Evolutionary conservation across 1,140 invertebrate species (phyloP), one percentile per base, ranked within the genome.

Genomic region (Neodiprion virginianus): DNA sequence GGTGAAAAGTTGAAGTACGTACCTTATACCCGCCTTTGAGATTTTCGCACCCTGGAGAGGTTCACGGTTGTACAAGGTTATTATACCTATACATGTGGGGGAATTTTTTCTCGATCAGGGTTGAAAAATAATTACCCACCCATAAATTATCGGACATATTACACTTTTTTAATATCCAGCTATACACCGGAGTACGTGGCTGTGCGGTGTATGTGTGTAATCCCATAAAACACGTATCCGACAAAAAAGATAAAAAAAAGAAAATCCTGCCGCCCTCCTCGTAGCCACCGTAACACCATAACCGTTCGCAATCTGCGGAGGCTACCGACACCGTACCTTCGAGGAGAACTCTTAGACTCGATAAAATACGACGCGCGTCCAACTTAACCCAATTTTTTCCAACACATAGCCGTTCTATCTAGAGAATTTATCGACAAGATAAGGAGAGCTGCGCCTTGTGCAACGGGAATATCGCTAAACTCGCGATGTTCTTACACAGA

Each of bases 301-400:
- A 12, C 21, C 14, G 8, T 14, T 17, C 11, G 67, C 40, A 21
- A 23, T 47, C 67, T 69, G 9, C 40, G 21, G 21, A 69, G 40
- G 11, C 23, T 69, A 11, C 17, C 23, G 7, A 11, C 67, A 14
- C 8, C 40, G 11, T 17, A 14, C 11, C 11, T 61, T 61, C 53
- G 53, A 5, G 11, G 53, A 61, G 8, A 40, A 65, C 61, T 65
- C 17, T 21, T 65, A 65, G 61, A 65, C 61, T 21, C 80, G 80
- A 84, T 82, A 80, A 80, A 78, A 74, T 79, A 82, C 72, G 74
- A 74, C 76, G 78, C 74, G 76, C 75, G 53, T 61, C 77, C 74
- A 78, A 79, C 78, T 84, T 79, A 81, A 81, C 79, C 79, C 78
- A 84, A 85, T 84, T 83, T 84, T 61, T 83, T 84, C 83, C 73